These are phyloP conservation scores for Crocodylus rhombifer DNA, from an alignment of 2,797 vertebrate species.

Conservation along the genomic window DNA sequence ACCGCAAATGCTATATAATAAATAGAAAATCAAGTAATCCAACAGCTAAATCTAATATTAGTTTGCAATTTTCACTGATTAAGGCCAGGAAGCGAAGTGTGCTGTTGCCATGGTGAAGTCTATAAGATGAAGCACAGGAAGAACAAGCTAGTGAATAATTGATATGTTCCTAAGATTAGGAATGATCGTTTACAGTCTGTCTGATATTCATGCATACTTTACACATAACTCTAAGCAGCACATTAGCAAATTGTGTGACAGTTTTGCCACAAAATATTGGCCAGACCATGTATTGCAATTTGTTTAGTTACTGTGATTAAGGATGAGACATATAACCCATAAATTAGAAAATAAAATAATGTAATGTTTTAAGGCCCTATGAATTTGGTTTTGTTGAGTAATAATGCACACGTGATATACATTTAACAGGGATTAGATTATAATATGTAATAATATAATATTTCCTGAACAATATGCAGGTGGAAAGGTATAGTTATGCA, in stretches of 20 bases:
- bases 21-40: constrained; percentile 38
- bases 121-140: constrained; percentile 80
- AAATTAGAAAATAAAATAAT: not conserved
- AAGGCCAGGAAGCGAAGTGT: constrained; percentile 41
- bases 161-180: constrained; percentile 86
- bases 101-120: constrained; percentile 88
- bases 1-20: not conserved
- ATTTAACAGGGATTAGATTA: not conserved
- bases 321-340: not conserved
- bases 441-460: too few relatives aligned
- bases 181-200: constrained; percentile 77
- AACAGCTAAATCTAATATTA: constrained; percentile 50
- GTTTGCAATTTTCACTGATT: constrained; percentile 64
- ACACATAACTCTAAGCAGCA: constrained; percentile 19
- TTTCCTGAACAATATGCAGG: not conserved
- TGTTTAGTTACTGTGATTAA: not conserved
- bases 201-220: constrained; percentile 56
- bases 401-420: not conserved
- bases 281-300: not conserved
- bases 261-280: constrained; percentile 36
- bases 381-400: not conserved
- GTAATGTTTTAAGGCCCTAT: not conserved
- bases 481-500: not conserved
- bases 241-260: constrained; percentile 27
- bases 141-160: constrained; percentile 86